phyloP scores from a whole-genome alignment of 2,888 invertebrate species.

The Machimus atricapillus region DNA sequence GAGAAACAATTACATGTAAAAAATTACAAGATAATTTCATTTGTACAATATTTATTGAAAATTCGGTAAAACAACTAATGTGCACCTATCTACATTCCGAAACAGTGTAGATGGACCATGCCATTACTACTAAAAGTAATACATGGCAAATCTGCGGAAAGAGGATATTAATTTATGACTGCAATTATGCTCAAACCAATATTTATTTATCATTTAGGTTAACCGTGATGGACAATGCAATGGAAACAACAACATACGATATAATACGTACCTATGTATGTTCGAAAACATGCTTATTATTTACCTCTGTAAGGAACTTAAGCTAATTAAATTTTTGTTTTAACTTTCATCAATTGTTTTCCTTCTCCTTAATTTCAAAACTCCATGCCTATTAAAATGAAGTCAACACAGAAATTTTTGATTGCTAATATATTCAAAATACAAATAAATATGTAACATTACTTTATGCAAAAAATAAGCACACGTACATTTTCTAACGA shows the following conservation, averaged over 20 bases:
- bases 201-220: not conserved
- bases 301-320: not conserved
- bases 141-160: not conserved
- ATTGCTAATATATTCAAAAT: too few species aligned
- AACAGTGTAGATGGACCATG: not conserved
- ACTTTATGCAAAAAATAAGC: too few species aligned
- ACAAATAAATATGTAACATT: too few species aligned
- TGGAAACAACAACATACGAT: not conserved
- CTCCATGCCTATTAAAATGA: too few species aligned
- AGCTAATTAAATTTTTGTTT: not conserved
- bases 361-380: too few species aligned
- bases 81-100: not conserved
- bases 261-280: not conserved
- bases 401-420: too few species aligned
- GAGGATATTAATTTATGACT: not conserved
- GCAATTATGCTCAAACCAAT: not conserved
- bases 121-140: not conserved
- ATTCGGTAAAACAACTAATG: not conserved
- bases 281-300: not conserved
- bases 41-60: not conserved
- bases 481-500: too few species aligned
- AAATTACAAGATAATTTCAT: not conserved
- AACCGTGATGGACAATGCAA: not conserved
- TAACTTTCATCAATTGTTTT: too few species aligned
- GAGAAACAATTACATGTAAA: not conserved